phyloP scores from a whole-genome alignment of 2,797 vertebrate species.

The Paramormyrops hopkinsi region DNA sequence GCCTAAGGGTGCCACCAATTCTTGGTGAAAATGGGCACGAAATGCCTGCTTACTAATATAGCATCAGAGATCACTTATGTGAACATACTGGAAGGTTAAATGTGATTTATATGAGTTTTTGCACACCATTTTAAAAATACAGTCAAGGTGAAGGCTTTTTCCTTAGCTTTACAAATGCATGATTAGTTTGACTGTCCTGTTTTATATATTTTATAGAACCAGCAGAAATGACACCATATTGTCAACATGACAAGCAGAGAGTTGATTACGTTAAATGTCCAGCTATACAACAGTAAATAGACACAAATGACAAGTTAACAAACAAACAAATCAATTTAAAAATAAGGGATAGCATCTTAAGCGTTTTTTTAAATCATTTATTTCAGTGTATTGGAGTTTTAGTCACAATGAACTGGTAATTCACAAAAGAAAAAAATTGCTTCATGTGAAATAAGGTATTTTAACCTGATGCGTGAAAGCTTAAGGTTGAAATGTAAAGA shows the following conservation, averaged over 20 bases:
- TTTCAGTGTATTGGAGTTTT: not conserved
- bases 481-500: not conserved
- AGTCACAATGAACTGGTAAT: not conserved
- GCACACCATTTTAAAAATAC: not conserved
- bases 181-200: not conserved
- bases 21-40: not conserved
- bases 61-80: not conserved
- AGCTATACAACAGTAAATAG: not conserved
- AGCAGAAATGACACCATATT: not conserved
- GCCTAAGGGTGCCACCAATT: not conserved
- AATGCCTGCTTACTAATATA: not conserved
- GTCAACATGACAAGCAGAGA: not conserved
- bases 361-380: not conserved
- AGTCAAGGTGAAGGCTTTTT: not conserved
- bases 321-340: not conserved
- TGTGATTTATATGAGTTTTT: not conserved
- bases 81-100: not conserved
- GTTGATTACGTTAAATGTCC: not conserved
- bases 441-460: not conserved
- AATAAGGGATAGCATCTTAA: not conserved
- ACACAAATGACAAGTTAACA: not conserved
- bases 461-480: not conserved
- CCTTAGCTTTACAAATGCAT: not conserved
- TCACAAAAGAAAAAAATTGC: not conserved
- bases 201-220: not conserved